A percentile compares a stretch with the other conserved stretches of the same genome.
Evolutionary conservation across 92 coral and sea anemone genomes (phyloP).

Genomic region (Actinernus sp.): DNA sequence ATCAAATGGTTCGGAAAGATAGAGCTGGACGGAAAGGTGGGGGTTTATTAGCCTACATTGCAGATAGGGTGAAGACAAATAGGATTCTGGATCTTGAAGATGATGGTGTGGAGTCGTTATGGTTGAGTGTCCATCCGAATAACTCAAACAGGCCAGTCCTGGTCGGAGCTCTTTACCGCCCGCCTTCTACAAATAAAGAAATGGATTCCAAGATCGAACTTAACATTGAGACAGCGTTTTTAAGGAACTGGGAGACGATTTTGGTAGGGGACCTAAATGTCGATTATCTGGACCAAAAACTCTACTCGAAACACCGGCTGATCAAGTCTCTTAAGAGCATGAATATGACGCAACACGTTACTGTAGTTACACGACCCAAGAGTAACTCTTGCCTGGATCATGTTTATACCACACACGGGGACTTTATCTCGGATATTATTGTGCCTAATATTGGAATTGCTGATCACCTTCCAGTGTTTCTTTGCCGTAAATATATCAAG

Average conservation of each 20-base stretch:
- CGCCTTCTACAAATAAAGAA: conserved; percentile 39
- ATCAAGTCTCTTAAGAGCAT: conserved; percentile 43
- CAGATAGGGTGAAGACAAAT: conserved; percentile 23
- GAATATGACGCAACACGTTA: conserved; percentile 54
- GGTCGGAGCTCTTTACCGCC: too few relatives aligned
- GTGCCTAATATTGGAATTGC: conserved; percentile 37
- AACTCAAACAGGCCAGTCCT: conserved; percentile 55
- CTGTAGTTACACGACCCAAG: conserved; percentile 54
- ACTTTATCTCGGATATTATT: conserved; percentile 15
- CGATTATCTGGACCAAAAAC: conserved; percentile 26
- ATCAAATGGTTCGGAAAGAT: conserved; percentile 21
- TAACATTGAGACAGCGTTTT: conserved; percentile 25
- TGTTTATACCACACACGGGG: conserved; percentile 37
- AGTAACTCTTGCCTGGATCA: conserved; percentile 68
- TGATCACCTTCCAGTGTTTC: conserved; percentile 55
- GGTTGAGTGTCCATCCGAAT: conserved; percentile 45
- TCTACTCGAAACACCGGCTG: conserved; percentile 49
- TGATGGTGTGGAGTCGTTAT: conserved; percentile 31
- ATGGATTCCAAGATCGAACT: conserved; percentile 10
- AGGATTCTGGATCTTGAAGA: conserved; percentile 40
- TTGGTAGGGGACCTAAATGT: conserved; percentile 60
- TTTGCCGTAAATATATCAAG: conserved; percentile 37
- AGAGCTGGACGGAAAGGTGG: conserved; percentile 32
- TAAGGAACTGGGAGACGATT: conserved; percentile 13
- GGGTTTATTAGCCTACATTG: conserved; percentile 42